A percentile compares a stretch with the other conserved stretches of the same genome.
Evolutionary conservation across 2,888 invertebrate genomes (phyloP).

Genomic region (Drosophila merina): DNA sequence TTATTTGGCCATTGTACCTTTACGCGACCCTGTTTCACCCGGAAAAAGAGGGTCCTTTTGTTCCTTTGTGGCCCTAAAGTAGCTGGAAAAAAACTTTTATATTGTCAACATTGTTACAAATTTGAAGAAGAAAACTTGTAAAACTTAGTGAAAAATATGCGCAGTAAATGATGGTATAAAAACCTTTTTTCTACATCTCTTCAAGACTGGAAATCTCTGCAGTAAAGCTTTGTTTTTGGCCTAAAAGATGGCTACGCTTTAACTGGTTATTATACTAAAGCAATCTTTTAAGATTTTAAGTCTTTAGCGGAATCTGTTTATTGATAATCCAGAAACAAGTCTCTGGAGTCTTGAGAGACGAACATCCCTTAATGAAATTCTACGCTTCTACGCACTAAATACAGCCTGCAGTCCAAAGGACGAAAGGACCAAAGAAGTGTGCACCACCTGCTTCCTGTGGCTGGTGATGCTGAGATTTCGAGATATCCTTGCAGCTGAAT

Average conservation of each 20-base stretch:
- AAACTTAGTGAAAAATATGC: conserved; percentile 14
- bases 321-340: conserved; percentile 34
- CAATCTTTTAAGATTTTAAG: conserved; percentile 23
- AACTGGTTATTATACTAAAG: not conserved
- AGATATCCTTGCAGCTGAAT: conserved; percentile 38
- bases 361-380: conserved; percentile 38
- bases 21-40: conserved; percentile 34
- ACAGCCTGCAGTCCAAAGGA: conserved; percentile 30
- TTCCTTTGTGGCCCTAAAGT: conserved; percentile 37
- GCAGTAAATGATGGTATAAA: conserved; percentile 20
- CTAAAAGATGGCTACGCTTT: conserved; percentile 22
- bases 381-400: conserved; percentile 36
- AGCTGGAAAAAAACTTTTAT: conserved; percentile 29
- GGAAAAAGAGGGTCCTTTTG: conserved; percentile 13
- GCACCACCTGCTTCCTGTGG: conserved; percentile 49
- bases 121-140: conserved; percentile 16
- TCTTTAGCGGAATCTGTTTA: not conserved
- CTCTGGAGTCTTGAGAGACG: not conserved
- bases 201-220: not conserved
- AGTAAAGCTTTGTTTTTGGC: conserved; percentile 16
- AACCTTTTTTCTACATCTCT: conserved; percentile 5
- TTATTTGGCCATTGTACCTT: conserved; percentile 29
- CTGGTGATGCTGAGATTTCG: conserved; percentile 28
- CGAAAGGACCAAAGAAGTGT: conserved; percentile 11
- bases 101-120: conserved; percentile 37